Evolutionary conservation across 2,113 vertebrate species (phyloP).

Genomic region (Chionomys nivalis): DNA sequence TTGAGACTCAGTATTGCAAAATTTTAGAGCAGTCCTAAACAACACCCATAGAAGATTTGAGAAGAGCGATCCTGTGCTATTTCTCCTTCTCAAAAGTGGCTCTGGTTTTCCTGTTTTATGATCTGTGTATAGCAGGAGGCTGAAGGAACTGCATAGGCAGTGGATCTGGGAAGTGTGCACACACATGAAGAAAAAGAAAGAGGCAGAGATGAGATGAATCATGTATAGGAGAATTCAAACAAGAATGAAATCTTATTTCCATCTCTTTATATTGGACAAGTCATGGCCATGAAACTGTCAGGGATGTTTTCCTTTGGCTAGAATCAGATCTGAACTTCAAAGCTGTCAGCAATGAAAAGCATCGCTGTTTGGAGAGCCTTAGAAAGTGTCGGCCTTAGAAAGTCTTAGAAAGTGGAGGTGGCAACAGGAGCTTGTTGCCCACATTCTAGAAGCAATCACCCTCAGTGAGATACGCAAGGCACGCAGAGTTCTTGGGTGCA

Average conservation of each 20-base stretch:
- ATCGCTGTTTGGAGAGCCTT: neutral
- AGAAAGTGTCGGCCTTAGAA: neutral
- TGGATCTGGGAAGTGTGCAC: neutral
- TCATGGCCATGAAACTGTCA: neutral
- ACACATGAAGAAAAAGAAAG: neutral
- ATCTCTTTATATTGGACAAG: neutral
- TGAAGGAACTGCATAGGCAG: neutral
- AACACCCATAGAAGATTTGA: neutral
- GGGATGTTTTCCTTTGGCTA: neutral
- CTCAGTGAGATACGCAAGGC: neutral
- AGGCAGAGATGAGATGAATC: neutral
- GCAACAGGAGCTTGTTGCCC: neutral
- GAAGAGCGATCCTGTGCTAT: neutral
- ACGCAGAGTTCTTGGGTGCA: neutral
- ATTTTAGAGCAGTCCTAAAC: accelerated
- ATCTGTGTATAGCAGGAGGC: neutral
- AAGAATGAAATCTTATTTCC: constrained; percentile 22
- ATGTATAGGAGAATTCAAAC: neutral
- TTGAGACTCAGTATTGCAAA: neutral
- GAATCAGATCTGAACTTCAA: neutral
- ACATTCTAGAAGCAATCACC: neutral
- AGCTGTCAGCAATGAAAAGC: neutral
- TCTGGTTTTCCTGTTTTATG: neutral
- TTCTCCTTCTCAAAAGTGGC: neutral
- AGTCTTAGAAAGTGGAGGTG: neutral